A percentile compares a stretch with the other conserved stretches of the same genome.
These are phyloP conservation scores for Drosophila subpulchrella DNA, from an alignment of 1,140 invertebrate species.

Conservation along the genomic window DNA sequence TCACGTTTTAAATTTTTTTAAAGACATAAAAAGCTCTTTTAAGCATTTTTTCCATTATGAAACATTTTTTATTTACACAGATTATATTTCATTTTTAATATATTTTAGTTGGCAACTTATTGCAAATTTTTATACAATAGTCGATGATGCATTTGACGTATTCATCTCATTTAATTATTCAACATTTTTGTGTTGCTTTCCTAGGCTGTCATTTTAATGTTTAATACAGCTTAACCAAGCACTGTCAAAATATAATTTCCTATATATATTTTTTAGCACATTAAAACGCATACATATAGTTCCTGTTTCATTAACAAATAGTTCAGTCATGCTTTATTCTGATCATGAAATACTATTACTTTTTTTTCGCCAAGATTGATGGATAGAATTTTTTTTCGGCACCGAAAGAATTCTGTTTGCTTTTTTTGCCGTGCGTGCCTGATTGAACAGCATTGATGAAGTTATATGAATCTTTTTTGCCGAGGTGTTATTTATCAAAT, in stretches of 20 bases:
- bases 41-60: too few species aligned
- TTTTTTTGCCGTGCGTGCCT: conserved; percentile 24
- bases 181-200: background rate
- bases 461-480: conserved; percentile 27
- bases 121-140: background rate
- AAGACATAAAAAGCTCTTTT: too few species aligned
- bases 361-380: conserved; percentile 36
- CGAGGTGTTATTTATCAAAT: conserved; percentile 9
- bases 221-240: background rate
- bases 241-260: conserved; percentile 3
- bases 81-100: background rate
- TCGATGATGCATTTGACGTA: background rate
- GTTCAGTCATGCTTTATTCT: conserved; percentile 33
- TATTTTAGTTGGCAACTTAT: background rate
- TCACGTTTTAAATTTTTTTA: background rate
- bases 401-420: conserved; percentile 9
- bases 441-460: conserved; percentile 50
- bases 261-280: background rate
- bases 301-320: conserved; percentile 36
- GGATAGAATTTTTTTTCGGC: conserved; percentile 19
- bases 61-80: too few species aligned
- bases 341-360: conserved; percentile 25
- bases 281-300: conserved; percentile 10
- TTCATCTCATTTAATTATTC: background rate
- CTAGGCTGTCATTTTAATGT: background rate